Evolutionary conservation across 2,888 invertebrate species (phyloP).

Genomic region (Platycheirus rosarum): DNA sequence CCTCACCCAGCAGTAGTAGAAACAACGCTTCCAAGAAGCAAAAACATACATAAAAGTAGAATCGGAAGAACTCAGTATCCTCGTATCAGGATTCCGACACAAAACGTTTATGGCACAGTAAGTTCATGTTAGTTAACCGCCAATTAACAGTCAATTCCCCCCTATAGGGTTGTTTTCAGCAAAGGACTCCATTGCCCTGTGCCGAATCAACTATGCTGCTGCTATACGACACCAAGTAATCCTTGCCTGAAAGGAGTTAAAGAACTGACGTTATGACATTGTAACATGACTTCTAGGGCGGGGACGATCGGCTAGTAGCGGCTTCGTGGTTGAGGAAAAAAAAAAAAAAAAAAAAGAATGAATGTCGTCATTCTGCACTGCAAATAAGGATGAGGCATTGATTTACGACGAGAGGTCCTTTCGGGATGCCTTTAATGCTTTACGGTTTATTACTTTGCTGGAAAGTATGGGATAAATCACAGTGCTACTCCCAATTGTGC

Average conservation of each 20-base stretch:
- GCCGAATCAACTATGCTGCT: slow-evolving; percentile 42
- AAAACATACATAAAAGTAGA: slow-evolving; percentile 5
- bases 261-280: slow-evolving; percentile 66
- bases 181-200: slow-evolving; percentile 49
- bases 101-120: slow-evolving; percentile 66
- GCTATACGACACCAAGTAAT: slow-evolving; percentile 25
- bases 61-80: slow-evolving; percentile 12
- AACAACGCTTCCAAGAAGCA: background rate
- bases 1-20: background rate
- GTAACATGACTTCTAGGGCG: slow-evolving; percentile 59
- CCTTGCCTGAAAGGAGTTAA: slow-evolving; percentile 49
- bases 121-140: slow-evolving; percentile 73
- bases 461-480: slow-evolving; percentile 48
- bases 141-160: slow-evolving; percentile 72
- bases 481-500: slow-evolving; percentile 67
- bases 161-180: slow-evolving; percentile 52
- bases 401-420: slow-evolving; percentile 65
- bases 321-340: background rate
- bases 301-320: background rate
- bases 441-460: slow-evolving; percentile 44
- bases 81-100: slow-evolving; percentile 28
- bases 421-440: slow-evolving; percentile 58
- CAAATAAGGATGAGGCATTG: slow-evolving; percentile 41
- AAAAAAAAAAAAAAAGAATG: slow-evolving; percentile 10
- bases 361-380: slow-evolving; percentile 46